Base-by-base conservation (phyloP, 2,797 vertebrate genomes). In the Botia almorhae region DNA sequence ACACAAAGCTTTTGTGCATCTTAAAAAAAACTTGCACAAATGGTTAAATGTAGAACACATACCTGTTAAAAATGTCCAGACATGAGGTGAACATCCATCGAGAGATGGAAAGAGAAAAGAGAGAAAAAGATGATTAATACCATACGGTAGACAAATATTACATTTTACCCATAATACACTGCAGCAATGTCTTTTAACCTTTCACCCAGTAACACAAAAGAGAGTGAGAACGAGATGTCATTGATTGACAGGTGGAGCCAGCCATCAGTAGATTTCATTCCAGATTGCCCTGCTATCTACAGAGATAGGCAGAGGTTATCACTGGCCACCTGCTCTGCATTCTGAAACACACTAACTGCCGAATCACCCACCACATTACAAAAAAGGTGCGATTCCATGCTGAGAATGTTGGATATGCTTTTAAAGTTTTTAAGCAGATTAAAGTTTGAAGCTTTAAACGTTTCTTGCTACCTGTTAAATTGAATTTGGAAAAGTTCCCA, bases 271-370 rank as follows among this genome's bases (percentile, higher is more conserved):
- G 92, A 94, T 94, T 93, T 93, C 89, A 92, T 93, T 94, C 92
- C 86, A 92, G 92, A 94, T 94, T 92, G 89, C 88, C 84, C 91
- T 88, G 89, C 89, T 90, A 86, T 91, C 93, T 91, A 88, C 89
- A 91, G 91, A 87, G 90, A 92, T 91, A 90, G 90, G 89, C 87
- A 90, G 91, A 93, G 92, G 93, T 94, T 93, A 93, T 94, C 93
- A 87, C 82, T 82, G 85, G 72, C 85, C 82, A 78, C 67, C 81
- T 76, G 80, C 82, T 88, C 89, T 78, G 89, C 91, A 89, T 92
- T 91, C 90, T 89, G 90, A 93, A 90, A 90, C 90, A 84, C 90
- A 88, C 89, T 91, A 90, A 87, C 86, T 87, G 89, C 90, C 92
- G 91, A 91, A 74, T 86, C 88, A 61, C 88, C 86, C 73, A 82